Evolutionary conservation across 2,113 vertebrate genomes (phyloP).

Genomic region (Oceanites oceanicus): DNA sequence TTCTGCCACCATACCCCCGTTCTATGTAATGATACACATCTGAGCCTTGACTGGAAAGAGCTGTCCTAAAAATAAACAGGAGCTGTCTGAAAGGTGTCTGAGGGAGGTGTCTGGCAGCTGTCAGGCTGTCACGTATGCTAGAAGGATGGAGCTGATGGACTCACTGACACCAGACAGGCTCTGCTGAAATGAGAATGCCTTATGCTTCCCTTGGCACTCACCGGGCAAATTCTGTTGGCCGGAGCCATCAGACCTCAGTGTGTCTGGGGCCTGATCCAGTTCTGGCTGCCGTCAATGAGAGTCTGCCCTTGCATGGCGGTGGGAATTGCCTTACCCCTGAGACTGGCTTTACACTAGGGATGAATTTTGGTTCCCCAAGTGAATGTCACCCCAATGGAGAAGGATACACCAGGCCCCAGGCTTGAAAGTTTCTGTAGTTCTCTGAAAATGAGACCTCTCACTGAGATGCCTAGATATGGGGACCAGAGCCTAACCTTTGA

Average conservation of each 20-base stretch:
- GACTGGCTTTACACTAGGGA: background rate
- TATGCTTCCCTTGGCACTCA: constrained; percentile 42
- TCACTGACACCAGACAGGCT: constrained; percentile 16
- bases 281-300: constrained; percentile 1
- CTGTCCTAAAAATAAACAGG: constrained; percentile 66
- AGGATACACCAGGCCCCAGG: background rate
- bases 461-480: background rate
- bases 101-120: constrained; percentile 60
- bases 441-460: background rate
- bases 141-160: constrained; percentile 40
- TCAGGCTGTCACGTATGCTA: constrained; percentile 27
- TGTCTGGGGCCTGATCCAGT: constrained; percentile 21
- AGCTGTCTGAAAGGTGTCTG: constrained; percentile 65
- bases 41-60: constrained; percentile 27
- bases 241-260: background rate
- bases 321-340: background rate
- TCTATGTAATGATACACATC: background rate
- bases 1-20: background rate
- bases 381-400: background rate
- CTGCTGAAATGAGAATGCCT: constrained; percentile 4
- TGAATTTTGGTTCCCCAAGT: background rate
- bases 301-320: constrained; percentile 16
- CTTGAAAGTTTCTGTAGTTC: background rate
- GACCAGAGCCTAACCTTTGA: background rate
- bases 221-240: background rate